These are phyloP conservation scores for Scatophagus argus DNA, from an alignment of 2,113 vertebrate genomes.

Conservation along the genomic window DNA sequence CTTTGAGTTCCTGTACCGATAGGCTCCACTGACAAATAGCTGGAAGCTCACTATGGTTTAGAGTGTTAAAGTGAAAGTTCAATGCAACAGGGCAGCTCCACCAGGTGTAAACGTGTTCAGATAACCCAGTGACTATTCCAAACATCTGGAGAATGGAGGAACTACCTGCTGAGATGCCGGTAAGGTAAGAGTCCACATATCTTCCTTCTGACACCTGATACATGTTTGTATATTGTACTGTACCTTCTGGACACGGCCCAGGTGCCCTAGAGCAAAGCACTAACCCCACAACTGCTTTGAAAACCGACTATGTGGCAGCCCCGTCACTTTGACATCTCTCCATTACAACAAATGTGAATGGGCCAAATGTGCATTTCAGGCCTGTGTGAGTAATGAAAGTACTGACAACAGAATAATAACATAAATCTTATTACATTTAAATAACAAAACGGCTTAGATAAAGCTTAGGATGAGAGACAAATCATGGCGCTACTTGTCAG, in stretches of 20 bases:
- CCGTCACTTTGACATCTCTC: too few species aligned
- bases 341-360: too few species aligned
- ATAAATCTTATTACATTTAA: too few species aligned
- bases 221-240: not conserved
- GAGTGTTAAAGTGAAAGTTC: constrained; percentile 15
- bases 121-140: constrained; percentile 44
- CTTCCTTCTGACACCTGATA: constrained; percentile 2
- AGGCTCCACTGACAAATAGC: not conserved
- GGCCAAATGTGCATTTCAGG: too few species aligned
- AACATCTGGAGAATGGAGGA: constrained; percentile 66
- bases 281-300: too few species aligned
- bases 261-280: too few species aligned
- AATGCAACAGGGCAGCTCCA: not conserved
- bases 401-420: too few species aligned
- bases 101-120: constrained; percentile 66
- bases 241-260: too few species aligned
- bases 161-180: constrained; percentile 29
- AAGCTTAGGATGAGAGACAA: not conserved
- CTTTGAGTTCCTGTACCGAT: not conserved
- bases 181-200: not conserved
- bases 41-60: not conserved
- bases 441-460: not conserved
- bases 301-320: too few species aligned
- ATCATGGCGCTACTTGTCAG: not conserved
- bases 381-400: too few species aligned